phyloP scores from a whole-genome alignment of 2,797 vertebrate genomes.

The Glyptemys insculpta region DNA sequence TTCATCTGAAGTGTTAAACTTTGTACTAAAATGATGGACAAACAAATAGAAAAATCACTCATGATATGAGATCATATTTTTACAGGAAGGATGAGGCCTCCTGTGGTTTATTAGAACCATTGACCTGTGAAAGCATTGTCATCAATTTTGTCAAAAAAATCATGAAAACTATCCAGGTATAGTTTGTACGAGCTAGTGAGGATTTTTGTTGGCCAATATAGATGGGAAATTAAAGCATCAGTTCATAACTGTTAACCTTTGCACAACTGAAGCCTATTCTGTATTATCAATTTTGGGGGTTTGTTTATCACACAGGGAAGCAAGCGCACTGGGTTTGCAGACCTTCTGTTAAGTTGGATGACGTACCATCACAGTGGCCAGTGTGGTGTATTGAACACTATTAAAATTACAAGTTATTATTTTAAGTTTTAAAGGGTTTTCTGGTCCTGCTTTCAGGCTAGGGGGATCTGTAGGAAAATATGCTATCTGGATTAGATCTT shows the following conservation, averaged over 20 bases:
- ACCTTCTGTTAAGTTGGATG: neutral
- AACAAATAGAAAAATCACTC: neutral
- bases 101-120: neutral
- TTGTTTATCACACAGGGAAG: neutral
- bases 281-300: neutral
- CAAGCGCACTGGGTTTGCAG: neutral
- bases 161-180: neutral
- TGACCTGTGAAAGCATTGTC: neutral
- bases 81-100: neutral
- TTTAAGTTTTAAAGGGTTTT: neutral
- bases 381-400: neutral
- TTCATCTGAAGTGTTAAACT: neutral
- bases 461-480: neutral
- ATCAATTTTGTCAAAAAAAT: slow-evolving; percentile 16
- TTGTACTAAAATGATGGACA: neutral
- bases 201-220: neutral
- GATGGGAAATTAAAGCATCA: neutral
- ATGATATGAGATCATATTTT: neutral
- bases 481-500: neutral
- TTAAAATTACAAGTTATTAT: neutral
- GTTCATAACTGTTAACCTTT: neutral
- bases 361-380: neutral
- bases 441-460: neutral
- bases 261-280: rapidly evolving
- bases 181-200: neutral